These are phyloP conservation scores for Melitaea cinxia DNA, from an alignment of 1,140 invertebrate genomes.

Conservation along the genomic window DNA sequence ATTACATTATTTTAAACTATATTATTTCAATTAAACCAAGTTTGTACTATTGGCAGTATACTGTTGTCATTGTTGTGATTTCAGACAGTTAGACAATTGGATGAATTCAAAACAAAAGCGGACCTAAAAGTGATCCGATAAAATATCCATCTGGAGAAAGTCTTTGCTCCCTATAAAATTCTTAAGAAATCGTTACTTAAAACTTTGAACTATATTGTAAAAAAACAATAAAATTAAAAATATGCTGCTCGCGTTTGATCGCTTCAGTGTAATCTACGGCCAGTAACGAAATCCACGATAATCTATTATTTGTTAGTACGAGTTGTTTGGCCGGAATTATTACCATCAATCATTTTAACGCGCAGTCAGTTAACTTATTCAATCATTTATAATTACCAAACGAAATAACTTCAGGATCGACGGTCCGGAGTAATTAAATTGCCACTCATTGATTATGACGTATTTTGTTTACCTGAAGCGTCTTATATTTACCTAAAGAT, in stretches of 20 bases:
- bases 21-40: no score
- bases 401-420: constrained; percentile 34
- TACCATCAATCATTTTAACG: constrained; percentile 43
- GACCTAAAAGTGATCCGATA: no score
- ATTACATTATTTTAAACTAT: no score
- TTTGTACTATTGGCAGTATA: no score
- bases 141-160: no score
- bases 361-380: constrained; percentile 40
- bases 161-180: no score
- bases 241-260: neutral
- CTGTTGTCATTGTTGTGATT: no score
- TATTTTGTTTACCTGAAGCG: neutral
- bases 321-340: constrained; percentile 39
- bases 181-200: no score
- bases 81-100: no score
- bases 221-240: no score
- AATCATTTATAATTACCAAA: constrained; percentile 43
- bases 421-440: constrained; percentile 33
- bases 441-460: constrained; percentile 21
- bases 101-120: no score
- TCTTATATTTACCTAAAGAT: neutral
- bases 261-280: constrained; percentile 23
- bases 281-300: constrained; percentile 22
- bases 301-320: constrained; percentile 39
- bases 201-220: no score